Evolutionary conservation across 1,140 invertebrate species (phyloP).

Genomic region (Panagrolaimus sp.): DNA sequence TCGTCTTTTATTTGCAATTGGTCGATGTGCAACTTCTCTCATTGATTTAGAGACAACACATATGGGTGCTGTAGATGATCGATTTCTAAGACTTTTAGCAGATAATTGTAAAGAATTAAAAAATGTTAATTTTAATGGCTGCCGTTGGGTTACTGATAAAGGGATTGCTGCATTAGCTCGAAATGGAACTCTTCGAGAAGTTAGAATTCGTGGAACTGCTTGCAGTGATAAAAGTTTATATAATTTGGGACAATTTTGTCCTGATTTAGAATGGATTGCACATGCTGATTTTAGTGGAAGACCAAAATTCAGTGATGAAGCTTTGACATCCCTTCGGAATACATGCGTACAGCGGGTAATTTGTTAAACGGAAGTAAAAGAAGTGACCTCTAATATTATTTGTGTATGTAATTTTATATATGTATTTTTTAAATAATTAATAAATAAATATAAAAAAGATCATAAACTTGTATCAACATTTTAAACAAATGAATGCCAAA

Average conservation of each 20-base stretch:
- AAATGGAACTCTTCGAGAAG: constrained; percentile 46
- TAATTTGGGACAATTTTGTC: constrained; percentile 52
- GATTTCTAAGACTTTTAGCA: constrained; percentile 47
- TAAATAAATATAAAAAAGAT: too few species aligned
- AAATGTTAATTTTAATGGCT: constrained; percentile 55
- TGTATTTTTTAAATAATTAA: too few species aligned
- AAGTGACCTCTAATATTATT: too few species aligned
- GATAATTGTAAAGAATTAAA: constrained; percentile 48
- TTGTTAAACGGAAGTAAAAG: constrained; percentile 37
- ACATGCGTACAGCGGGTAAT: constrained; percentile 55
- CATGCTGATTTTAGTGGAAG: constrained; percentile 54
- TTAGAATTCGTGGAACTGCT: constrained; percentile 50
- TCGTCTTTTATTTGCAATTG: constrained; percentile 52
- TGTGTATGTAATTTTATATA: too few species aligned
- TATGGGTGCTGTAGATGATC: constrained; percentile 49
- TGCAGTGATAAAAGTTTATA: constrained; percentile 56
- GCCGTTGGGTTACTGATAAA: constrained; percentile 54
- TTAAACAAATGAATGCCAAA: too few species aligned
- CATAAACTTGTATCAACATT: too few species aligned
- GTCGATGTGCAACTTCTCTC: constrained; percentile 42
- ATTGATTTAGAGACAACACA: constrained; percentile 50
- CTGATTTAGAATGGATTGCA: constrained; percentile 53
- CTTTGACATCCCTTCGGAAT: constrained; percentile 49
- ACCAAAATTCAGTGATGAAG: constrained; percentile 52
- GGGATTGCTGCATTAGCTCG: constrained; percentile 47